A percentile compares a stretch with the other conserved stretches of the same genome.
These are phyloP conservation scores for Ophonus ardosiacus DNA, from an alignment of 2,888 invertebrate genomes.

Conservation along the genomic window DNA sequence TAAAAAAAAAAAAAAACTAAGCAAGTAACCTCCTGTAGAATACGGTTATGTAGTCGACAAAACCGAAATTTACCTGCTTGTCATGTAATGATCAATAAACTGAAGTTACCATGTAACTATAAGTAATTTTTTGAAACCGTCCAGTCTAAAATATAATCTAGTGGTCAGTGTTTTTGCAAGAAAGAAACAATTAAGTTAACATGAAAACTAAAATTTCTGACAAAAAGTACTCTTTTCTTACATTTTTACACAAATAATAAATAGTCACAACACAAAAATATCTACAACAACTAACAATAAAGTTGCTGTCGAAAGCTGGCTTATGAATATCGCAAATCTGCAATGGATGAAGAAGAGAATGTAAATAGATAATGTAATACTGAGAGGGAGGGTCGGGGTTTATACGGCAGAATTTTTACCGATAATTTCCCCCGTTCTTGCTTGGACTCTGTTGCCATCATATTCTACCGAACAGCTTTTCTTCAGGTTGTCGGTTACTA, in stretches of 20 bases:
- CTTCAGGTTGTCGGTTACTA: slow-evolving; percentile 80
- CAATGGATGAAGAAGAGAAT: slow-evolving; percentile 51
- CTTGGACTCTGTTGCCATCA: slow-evolving; percentile 88
- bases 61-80: too few species aligned
- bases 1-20: too few species aligned
- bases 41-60: too few species aligned
- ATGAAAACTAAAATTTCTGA: background rate
- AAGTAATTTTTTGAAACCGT: too few species aligned
- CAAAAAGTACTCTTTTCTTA: background rate
- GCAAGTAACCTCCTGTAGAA: too few species aligned
- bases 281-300: slow-evolving; percentile 40
- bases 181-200: too few species aligned
- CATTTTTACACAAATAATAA: slow-evolving; percentile 43
- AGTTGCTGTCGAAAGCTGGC: slow-evolving; percentile 30
- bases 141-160: too few species aligned
- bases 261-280: slow-evolving; percentile 49
- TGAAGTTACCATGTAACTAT: too few species aligned
- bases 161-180: too few species aligned
- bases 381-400: slow-evolving; percentile 65
- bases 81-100: too few species aligned
- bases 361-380: slow-evolving; percentile 49
- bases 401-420: slow-evolving; percentile 95
- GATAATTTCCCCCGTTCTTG: slow-evolving; percentile 89
- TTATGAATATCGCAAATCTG: slow-evolving; percentile 53
- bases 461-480: slow-evolving; percentile 89